Conservation (phyloP, 2,888 invertebrate genomes). For the Sphaerophoria rueppellii region DNA sequence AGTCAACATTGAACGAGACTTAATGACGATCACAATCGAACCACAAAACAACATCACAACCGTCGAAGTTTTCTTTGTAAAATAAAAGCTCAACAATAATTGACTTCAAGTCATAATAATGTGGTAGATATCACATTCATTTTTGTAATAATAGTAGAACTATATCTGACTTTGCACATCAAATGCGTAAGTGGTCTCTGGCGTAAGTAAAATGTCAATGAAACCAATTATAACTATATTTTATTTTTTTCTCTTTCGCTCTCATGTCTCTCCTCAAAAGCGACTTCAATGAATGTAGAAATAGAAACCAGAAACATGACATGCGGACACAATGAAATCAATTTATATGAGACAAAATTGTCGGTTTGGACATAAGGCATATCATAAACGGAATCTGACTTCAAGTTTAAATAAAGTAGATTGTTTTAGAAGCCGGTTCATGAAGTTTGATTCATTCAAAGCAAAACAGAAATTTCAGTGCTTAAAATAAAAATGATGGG, state of each 20-base stretch:
- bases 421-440: too few species aligned
- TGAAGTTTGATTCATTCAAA: too few species aligned
- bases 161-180: background rate
- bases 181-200: slow-evolving; percentile 63
- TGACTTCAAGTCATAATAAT: slow-evolving; percentile 67
- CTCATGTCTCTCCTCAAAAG: background rate
- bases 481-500: too few species aligned
- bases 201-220: slow-evolving; percentile 64
- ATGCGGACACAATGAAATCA: slow-evolving; percentile 37
- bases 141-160: slow-evolving; percentile 33
- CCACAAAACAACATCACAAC: background rate
- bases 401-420: too few species aligned
- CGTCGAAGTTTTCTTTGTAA: background rate
- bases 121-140: background rate
- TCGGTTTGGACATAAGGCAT: too few species aligned
- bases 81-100: slow-evolving; percentile 55
- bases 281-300: slow-evolving; percentile 22
- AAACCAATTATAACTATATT: slow-evolving; percentile 62
- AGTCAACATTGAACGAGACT: slow-evolving; percentile 49
- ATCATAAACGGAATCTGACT: too few species aligned
- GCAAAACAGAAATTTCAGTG: too few species aligned
- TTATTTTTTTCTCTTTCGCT: slow-evolving; percentile 9
- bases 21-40: slow-evolving; percentile 5
- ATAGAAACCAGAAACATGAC: too few species aligned
- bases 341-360: slow-evolving; percentile 9